Percentiles rank a stretch among this genome's conserved stretches.
Conservation (phyloP, 2,797 vertebrate species). For the Centroberyx gerrardi region DNA sequence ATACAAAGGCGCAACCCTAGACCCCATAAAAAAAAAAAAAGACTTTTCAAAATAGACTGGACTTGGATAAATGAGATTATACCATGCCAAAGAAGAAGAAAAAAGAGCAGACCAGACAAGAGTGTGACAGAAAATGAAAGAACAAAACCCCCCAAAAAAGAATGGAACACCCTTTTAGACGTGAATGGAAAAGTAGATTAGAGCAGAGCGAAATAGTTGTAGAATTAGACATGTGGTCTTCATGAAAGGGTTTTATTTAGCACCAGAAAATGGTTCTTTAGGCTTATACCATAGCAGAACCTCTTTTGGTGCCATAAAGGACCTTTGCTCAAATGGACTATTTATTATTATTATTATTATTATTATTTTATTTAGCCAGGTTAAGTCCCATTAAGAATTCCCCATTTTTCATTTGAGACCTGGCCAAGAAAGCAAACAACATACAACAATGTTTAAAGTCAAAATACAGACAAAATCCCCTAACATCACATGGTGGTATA, state of each 20-base stretch:
- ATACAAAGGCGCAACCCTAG: constrained; percentile 48
- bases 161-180: constrained; percentile 23
- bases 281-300: too few relatives aligned
- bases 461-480: too few relatives aligned
- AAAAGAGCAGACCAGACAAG: constrained; percentile 23
- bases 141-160: background rate
- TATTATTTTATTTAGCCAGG: too few relatives aligned
- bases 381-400: too few relatives aligned
- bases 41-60: constrained; percentile 15
- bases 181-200: constrained; percentile 33
- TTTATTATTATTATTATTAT: too few relatives aligned
- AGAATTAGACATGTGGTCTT: background rate
- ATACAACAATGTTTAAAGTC: too few relatives aligned
- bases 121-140: constrained; percentile 10
- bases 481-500: too few relatives aligned
- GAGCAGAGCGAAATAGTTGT: constrained; percentile 23
- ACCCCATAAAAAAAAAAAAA: constrained; percentile 32
- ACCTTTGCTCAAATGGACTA: too few relatives aligned
- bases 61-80: constrained; percentile 63
- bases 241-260: background rate
- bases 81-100: constrained; percentile 20
- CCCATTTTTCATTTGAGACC: too few relatives aligned
- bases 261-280: background rate
- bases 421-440: too few relatives aligned
- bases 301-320: background rate